These are phyloP conservation scores for Apteryx owenii DNA, from an alignment of 2,113 vertebrate genomes.

Conservation along the genomic window DNA sequence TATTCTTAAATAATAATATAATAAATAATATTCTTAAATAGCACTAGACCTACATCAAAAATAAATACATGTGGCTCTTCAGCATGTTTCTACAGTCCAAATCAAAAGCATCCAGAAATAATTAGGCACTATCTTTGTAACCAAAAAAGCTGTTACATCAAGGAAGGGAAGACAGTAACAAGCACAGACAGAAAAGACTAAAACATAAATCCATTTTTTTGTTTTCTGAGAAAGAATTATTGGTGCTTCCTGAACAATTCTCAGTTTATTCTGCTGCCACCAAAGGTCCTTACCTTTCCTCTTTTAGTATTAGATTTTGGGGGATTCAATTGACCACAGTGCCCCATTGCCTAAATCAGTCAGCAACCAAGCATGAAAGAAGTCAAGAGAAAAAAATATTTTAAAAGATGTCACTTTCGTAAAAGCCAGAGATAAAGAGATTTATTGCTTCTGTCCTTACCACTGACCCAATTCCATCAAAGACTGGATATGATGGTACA, in stretches of 20 bases:
- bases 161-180: not conserved
- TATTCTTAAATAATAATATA: not conserved
- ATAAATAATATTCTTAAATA: not conserved
- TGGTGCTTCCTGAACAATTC: constrained; percentile 32
- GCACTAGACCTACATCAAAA: not conserved
- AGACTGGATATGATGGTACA: constrained; percentile 4
- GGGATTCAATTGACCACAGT: constrained; percentile 63
- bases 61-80: not conserved
- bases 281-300: constrained; percentile 49
- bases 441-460: constrained; percentile 66
- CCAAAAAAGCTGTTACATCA: constrained; percentile 2
- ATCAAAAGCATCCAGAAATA: constrained; percentile 11
- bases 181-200: constrained; percentile 18
- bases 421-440: constrained; percentile 72
- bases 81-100: not conserved
- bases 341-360: constrained; percentile 63
- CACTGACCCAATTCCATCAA: constrained; percentile 44
- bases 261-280: constrained; percentile 62
- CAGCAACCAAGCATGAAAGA: constrained; percentile 55
- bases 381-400: constrained; percentile 66
- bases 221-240: constrained; percentile 13
- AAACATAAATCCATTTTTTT: constrained; percentile 54
- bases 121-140: not conserved
- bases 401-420: constrained; percentile 68
- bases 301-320: constrained; percentile 74